Evolutionary conservation across 2,888 invertebrate genomes (phyloP).

Genomic region (Cheilosia impressa): DNA sequence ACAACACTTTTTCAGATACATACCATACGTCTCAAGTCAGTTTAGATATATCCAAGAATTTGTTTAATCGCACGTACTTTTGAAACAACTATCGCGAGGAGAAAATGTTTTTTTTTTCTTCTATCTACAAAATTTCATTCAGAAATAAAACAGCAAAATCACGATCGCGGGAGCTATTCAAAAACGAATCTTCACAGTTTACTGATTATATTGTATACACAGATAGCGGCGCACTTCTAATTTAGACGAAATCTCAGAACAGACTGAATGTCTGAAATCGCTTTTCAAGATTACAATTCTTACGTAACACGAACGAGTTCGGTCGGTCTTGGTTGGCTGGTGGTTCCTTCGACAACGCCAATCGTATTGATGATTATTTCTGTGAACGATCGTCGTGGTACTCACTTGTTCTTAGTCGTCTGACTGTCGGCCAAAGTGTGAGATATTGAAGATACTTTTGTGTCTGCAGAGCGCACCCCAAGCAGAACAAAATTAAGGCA

Average conservation of each 20-base stretch:
- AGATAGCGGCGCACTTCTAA: conserved; percentile 64
- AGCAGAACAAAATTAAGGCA: conserved; percentile 61
- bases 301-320: conserved; percentile 55
- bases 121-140: conserved; percentile 52
- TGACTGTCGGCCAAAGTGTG: conserved; percentile 48
- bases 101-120: conserved; percentile 1
- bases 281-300: conserved; percentile 54
- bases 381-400: conserved; percentile 24
- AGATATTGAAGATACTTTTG: conserved; percentile 64
- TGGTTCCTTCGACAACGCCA: conserved; percentile 67
- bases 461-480: conserved; percentile 56
- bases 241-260: conserved; percentile 73
- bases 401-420: conserved; percentile 30
- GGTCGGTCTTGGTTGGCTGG: neutral
- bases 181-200: neutral
- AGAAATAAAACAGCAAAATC: conserved; percentile 32
- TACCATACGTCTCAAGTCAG: conserved; percentile 35
- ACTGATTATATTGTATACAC: conserved; percentile 15
- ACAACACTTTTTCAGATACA: conserved; percentile 31
- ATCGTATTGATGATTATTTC: conserved; percentile 57
- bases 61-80: conserved; percentile 29
- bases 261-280: conserved; percentile 74
- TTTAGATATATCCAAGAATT: conserved; percentile 16
- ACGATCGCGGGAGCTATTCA: conserved; percentile 6
- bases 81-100: conserved; percentile 31